Conservation (phyloP, 2,888 invertebrate genomes). For the Tetramorium bicarinatum region DNA sequence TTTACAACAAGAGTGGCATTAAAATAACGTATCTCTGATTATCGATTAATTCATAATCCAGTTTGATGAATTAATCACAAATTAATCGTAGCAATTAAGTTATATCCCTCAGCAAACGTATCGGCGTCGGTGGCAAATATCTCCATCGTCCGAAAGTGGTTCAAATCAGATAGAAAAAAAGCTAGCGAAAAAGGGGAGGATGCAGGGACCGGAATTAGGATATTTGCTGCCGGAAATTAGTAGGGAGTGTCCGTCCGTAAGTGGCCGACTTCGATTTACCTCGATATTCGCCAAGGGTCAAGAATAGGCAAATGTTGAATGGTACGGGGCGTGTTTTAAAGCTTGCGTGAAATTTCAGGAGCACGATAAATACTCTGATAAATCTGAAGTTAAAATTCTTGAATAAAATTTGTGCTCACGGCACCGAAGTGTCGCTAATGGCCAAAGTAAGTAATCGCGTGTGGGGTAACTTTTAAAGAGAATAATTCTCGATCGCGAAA, state of each 20-base stretch:
- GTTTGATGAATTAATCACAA: constrained; percentile 28
- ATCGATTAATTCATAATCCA: not conserved
- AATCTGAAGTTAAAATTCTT: not conserved
- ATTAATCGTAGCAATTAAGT: constrained; percentile 38
- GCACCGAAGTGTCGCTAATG: not conserved
- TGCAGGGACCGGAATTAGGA: constrained; percentile 76
- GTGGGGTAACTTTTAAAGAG: not conserved
- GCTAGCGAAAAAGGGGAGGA: constrained; percentile 56
- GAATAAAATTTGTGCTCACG: not conserved
- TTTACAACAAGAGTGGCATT: not conserved
- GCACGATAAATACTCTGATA: not conserved
- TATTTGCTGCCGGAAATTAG: constrained; percentile 83
- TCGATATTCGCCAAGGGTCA: constrained; percentile 57
- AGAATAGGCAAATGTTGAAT: not conserved
- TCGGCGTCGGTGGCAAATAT: constrained; percentile 8
- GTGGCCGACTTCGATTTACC: constrained; percentile 78
- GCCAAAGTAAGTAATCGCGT: not conserved
- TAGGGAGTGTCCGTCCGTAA: constrained; percentile 81
- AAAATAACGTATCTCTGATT: not conserved
- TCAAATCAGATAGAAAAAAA: constrained; percentile 69
- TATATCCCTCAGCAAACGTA: not conserved
- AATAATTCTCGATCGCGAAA: not conserved
- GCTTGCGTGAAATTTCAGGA: not conserved
- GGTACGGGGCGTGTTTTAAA: not conserved
- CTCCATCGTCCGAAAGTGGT: constrained; percentile 47